A percentile compares a stretch with the other conserved stretches of the same genome.
These are phyloP conservation scores for Pimpla rufipes DNA, from an alignment of 2,888 invertebrate species.

Conservation along the genomic window DNA sequence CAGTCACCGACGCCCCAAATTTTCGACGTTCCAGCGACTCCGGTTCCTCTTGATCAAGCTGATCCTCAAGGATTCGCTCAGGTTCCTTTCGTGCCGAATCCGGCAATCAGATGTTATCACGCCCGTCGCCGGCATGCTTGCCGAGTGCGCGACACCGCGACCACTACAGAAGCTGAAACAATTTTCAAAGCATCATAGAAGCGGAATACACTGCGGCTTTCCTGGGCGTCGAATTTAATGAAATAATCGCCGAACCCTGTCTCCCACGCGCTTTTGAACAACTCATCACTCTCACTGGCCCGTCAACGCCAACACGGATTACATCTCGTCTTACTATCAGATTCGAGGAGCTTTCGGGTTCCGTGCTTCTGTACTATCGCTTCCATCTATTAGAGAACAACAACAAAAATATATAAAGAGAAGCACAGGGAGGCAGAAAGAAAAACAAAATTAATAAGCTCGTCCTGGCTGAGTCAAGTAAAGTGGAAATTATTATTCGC, in stretches of 20 bases:
- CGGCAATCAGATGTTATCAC: conserved; percentile 59
- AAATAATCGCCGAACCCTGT: conserved; percentile 61
- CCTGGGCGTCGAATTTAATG: conserved; percentile 68
- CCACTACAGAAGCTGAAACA: conserved; percentile 39
- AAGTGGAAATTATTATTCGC: conserved; percentile 72
- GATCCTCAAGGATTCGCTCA: neutral
- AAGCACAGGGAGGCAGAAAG: conserved; percentile 24
- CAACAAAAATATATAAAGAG: neutral
- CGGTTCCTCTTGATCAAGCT: neutral
- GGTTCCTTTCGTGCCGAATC: conserved; percentile 34
- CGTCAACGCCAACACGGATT: conserved; percentile 63
- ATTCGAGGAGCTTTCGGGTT: conserved; percentile 47
- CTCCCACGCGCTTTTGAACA: conserved; percentile 24
- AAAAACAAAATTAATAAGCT: conserved; percentile 61
- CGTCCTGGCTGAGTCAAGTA: conserved; percentile 58
- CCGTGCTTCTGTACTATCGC: conserved; percentile 11
- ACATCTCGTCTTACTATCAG: conserved; percentile 65
- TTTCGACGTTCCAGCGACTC: neutral
- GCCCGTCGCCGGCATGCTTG: conserved; percentile 20
- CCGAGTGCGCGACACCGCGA: neutral
- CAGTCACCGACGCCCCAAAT: neutral
- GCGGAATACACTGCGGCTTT: conserved; percentile 3
- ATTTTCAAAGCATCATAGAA: conserved; percentile 54
- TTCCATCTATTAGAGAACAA: conserved; percentile 21
- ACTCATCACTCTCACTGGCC: conserved; percentile 48